Conservation (phyloP, 2,888 invertebrate species). For the Nysson spinosus region DNA sequence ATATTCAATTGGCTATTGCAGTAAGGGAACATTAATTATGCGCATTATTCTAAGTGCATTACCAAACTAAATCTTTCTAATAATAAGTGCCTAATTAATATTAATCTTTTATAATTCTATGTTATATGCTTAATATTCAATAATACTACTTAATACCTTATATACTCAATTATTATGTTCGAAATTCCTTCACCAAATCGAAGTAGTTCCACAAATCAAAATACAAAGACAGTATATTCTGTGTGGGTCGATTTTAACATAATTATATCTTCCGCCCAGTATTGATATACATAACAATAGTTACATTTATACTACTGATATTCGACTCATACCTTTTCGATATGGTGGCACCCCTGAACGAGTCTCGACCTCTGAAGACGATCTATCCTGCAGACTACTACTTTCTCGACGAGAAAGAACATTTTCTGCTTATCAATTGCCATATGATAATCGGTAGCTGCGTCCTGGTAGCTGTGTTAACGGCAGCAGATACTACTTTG, state of each 20-base stretch:
- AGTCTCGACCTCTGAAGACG: constrained; percentile 7
- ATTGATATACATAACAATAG: not conserved
- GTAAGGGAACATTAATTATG: too few relatives aligned
- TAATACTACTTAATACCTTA: too few relatives aligned
- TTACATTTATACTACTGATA: not conserved
- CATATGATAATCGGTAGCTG: not conserved
- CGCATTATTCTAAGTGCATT: constrained; percentile 2
- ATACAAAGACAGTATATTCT: too few relatives aligned
- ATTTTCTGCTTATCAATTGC: not conserved
- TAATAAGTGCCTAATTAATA: too few relatives aligned
- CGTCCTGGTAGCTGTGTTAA: not conserved
- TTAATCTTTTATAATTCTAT: too few relatives aligned
- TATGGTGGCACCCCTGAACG: constrained; percentile 15
- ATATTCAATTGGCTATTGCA: not conserved
- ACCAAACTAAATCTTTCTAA: too few relatives aligned
- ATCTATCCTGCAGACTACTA: constrained; percentile 11
- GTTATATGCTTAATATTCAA: too few relatives aligned
- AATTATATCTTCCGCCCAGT: not conserved
- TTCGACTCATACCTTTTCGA: constrained; percentile 10
- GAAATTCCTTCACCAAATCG: too few relatives aligned
- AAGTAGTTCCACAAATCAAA: too few relatives aligned
- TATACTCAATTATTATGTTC: not conserved
- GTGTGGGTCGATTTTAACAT: too few relatives aligned
- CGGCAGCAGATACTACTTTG: constrained; percentile 4
- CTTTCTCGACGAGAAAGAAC: constrained; percentile 8